These are phyloP conservation scores for Meghimatium bilineatum DNA, from an alignment of 2,888 invertebrate species.

Conservation along the genomic window DNA sequence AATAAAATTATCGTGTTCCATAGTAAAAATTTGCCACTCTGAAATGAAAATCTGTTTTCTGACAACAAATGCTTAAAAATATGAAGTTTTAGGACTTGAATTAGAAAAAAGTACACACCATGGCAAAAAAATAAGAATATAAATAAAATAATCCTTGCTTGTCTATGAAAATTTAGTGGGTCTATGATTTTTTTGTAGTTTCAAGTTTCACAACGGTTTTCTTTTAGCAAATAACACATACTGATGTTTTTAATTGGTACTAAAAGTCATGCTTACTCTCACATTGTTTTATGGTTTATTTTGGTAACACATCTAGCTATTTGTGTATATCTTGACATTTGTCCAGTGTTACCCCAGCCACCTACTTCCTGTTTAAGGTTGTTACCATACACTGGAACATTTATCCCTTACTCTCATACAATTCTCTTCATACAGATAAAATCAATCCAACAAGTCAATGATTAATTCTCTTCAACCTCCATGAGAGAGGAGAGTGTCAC, in stretches of 20 bases:
- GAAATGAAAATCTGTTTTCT: background rate
- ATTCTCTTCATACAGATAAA: background rate
- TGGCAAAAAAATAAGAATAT: background rate
- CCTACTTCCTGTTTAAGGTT: too few species aligned
- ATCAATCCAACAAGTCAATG: background rate
- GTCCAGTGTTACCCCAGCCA: too few species aligned
- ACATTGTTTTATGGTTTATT: too few species aligned
- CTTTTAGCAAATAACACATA: background rate
- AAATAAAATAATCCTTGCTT: background rate
- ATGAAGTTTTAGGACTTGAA: background rate
- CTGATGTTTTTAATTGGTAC: background rate
- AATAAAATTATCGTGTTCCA: background rate
- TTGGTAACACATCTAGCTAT: too few species aligned
- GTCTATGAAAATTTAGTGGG: background rate
- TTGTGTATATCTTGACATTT: too few species aligned
- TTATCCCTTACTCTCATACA: background rate
- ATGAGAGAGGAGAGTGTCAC: slow-evolving; percentile 59
- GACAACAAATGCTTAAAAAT: background rate
- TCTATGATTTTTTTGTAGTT: background rate
- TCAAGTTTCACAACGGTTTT: background rate
- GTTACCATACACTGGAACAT: too few species aligned
- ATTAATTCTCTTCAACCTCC: slow-evolving; percentile 56
- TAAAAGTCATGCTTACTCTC: too few species aligned
- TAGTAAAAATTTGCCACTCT: background rate
- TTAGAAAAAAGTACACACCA: background rate